Percentiles rank a stretch among this genome's conserved stretches.
Evolutionary conservation across 2,888 invertebrate species (phyloP).

Genomic region (Thymelicus acteon): DNA sequence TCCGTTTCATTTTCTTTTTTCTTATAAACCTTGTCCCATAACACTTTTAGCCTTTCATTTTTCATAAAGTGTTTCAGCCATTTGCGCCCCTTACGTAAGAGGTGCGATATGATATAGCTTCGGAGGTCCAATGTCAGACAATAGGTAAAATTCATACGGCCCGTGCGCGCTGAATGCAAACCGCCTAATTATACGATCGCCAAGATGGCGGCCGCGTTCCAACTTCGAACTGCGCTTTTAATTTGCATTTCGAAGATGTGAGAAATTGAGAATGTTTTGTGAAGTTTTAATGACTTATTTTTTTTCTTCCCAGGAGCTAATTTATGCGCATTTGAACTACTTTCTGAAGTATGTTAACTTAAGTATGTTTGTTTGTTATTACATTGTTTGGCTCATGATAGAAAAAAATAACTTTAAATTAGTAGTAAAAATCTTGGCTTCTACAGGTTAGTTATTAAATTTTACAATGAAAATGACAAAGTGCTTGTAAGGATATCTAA

Average conservation of each 20-base stretch:
- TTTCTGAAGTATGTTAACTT: too few species aligned
- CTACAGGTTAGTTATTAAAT: neutral
- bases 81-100: constrained; percentile 58
- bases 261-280: constrained; percentile 39
- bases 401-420: too few species aligned
- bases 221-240: constrained; percentile 49
- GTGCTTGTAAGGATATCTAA: too few species aligned
- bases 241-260: constrained; percentile 53
- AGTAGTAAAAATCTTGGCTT: too few species aligned
- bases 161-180: constrained; percentile 76
- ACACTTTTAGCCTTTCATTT: constrained; percentile 60
- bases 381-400: too few species aligned
- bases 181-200: constrained; percentile 74
- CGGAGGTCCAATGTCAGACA: constrained; percentile 83
- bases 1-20: constrained; percentile 18
- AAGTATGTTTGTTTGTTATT: too few species aligned
- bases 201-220: constrained; percentile 71
- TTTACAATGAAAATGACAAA: too few species aligned
- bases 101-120: constrained; percentile 82
- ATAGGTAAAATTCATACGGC: constrained; percentile 83
- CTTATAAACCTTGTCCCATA: constrained; percentile 28
- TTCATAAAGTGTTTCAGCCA: constrained; percentile 63
- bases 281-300: constrained; percentile 15
- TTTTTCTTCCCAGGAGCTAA: neutral
- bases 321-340: too few species aligned